Conservation (phyloP, 2,113 vertebrate species). For the Tauraco erythrolophus region DNA sequence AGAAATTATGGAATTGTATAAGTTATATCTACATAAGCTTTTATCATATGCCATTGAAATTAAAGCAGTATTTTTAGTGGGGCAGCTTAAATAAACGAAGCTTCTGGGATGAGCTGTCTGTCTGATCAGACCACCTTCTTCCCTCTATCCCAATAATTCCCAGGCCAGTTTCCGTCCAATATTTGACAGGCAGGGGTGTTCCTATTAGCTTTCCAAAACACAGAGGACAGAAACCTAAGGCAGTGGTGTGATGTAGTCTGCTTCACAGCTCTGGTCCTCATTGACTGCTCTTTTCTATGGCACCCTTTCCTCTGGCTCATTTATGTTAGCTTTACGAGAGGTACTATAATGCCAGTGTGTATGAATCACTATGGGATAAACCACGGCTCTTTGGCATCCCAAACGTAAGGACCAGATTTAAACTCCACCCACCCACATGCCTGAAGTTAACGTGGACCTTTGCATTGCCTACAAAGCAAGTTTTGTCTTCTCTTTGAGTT, state of each 20-base stretch:
- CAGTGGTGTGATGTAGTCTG: background rate
- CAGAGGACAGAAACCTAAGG: background rate
- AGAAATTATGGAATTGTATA: background rate
- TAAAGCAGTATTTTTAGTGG: background rate
- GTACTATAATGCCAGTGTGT: background rate
- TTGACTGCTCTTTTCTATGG: background rate
- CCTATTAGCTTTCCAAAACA: background rate
- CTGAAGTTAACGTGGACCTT: background rate
- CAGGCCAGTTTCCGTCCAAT: background rate
- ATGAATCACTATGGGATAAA: background rate
- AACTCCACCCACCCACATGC: background rate
- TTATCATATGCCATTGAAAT: background rate
- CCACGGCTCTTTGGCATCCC: background rate
- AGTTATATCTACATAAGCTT: fast-evolving
- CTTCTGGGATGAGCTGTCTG: background rate
- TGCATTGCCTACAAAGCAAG: background rate
- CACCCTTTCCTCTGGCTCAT: background rate
- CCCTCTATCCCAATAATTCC: background rate
- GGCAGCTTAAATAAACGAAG: background rate
- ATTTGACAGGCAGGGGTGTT: background rate
- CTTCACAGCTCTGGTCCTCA: background rate
- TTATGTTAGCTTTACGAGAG: background rate
- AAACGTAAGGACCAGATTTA: background rate
- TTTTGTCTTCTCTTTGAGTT: background rate
- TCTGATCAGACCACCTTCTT: background rate